A percentile compares a stretch with the other conserved stretches of the same genome.
These are phyloP conservation scores for Dermatophagoides farinae DNA, from an alignment of 1,140 invertebrate genomes.

Conservation along the genomic window DNA sequence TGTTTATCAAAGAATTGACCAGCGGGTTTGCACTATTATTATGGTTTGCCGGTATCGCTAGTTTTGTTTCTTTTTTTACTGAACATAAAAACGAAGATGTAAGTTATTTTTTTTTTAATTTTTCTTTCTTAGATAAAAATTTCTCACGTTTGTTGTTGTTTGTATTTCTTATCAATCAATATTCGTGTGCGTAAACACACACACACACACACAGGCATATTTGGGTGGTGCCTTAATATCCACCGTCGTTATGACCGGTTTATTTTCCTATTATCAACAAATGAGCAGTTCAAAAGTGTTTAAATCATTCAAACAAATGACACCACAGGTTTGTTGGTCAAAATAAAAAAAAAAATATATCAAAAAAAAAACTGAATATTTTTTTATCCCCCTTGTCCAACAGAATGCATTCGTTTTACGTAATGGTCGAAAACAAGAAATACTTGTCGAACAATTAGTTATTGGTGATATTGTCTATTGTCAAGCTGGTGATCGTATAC, in stretches of 20 bases:
- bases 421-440: conserved; percentile 71
- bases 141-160: background rate
- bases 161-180: too few relatives aligned
- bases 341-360: background rate
- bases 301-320: conserved; percentile 20
- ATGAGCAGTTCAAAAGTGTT: conserved; percentile 22
- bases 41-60: conserved; percentile 51
- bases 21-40: conserved; percentile 51
- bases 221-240: conserved; percentile 23
- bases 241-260: conserved; percentile 25
- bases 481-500: conserved; percentile 42
- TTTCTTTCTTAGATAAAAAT: background rate
- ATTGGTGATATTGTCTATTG: conserved; percentile 65
- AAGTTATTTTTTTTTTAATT: conserved; percentile 22
- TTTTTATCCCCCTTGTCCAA: too few relatives aligned
- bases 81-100: conserved; percentile 26
- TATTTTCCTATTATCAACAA: conserved; percentile 28
- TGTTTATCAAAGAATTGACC: conserved; percentile 41
- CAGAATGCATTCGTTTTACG: conserved; percentile 70
- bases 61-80: conserved; percentile 41
- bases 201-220: too few relatives aligned
- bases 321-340: conserved; percentile 37
- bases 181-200: too few relatives aligned
- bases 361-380: background rate
- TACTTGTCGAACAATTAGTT: conserved; percentile 48